phyloP scores from a whole-genome alignment of 2,888 invertebrate species.

The Eupithecia dodoneata region DNA sequence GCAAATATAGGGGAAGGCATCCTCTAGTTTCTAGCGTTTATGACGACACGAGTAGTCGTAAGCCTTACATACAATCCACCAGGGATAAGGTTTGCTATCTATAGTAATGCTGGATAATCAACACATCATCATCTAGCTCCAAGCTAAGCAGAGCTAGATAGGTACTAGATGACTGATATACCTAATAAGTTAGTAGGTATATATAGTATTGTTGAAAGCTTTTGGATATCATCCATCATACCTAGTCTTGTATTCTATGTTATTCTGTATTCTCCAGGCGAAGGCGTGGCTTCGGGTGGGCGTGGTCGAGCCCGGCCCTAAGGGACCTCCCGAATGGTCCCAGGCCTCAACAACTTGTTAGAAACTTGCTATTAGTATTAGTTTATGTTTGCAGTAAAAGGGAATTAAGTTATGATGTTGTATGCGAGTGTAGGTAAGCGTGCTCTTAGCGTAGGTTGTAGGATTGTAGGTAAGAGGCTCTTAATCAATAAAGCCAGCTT shows the following conservation, averaged over 20 bases:
- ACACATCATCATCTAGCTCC: too few species aligned
- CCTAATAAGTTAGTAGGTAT: neutral
- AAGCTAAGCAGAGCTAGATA: too few species aligned
- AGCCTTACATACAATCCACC: neutral
- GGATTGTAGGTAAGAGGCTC: too few species aligned
- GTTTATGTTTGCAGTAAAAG: slow-evolving; percentile 41
- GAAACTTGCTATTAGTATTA: slow-evolving; percentile 58
- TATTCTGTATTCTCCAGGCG: slow-evolving; percentile 69
- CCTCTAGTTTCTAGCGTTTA: neutral
- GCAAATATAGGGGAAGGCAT: neutral
- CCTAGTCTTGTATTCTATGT: slow-evolving; percentile 63
- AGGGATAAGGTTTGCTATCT: neutral
- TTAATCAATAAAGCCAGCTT: too few species aligned
- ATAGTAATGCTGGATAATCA: too few species aligned
- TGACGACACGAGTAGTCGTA: neutral
- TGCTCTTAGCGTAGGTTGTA: too few species aligned
- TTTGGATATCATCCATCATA: slow-evolving; percentile 38
- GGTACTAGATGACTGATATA: too few species aligned
- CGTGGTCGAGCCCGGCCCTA: slow-evolving; percentile 68
- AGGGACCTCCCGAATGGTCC: slow-evolving; percentile 73
- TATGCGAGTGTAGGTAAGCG: neutral
- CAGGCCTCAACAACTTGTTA: slow-evolving; percentile 67
- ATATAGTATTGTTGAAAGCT: slow-evolving; percentile 15
- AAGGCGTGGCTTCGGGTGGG: slow-evolving; percentile 73
- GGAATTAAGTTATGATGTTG: slow-evolving; percentile 41